Conservation (phyloP, 2,888 invertebrate species). For the Sisyra nigra region DNA sequence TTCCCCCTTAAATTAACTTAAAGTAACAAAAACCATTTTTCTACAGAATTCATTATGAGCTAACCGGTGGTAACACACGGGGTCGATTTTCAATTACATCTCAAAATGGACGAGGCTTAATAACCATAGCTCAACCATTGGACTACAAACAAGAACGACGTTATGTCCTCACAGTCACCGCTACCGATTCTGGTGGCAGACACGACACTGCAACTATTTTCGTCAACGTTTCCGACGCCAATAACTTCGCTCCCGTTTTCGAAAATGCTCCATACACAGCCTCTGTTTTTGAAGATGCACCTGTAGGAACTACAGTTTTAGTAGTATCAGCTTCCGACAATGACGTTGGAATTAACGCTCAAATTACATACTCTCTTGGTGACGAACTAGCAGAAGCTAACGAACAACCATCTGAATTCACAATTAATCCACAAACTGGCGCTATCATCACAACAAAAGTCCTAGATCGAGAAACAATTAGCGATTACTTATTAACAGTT, state of each 20-base stretch:
- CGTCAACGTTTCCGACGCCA: constrained; percentile 87
- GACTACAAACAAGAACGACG: constrained; percentile 86
- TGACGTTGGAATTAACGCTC: constrained; percentile 90
- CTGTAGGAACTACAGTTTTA: constrained; percentile 78
- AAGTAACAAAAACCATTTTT: constrained; percentile 5
- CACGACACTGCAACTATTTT: constrained; percentile 80
- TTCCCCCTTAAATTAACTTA: not conserved
- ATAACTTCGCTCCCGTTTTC: constrained; percentile 85
- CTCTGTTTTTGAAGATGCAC: constrained; percentile 83
- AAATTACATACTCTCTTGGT: constrained; percentile 62
- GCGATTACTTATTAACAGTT: constrained; percentile 75
- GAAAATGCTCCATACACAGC: constrained; percentile 86
- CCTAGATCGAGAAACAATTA: constrained; percentile 71
- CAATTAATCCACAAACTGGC: constrained; percentile 85
- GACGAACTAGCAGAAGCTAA: constrained; percentile 43
- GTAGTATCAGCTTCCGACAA: constrained; percentile 86
- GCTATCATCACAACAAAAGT: constrained; percentile 75
- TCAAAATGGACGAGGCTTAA: constrained; percentile 71
- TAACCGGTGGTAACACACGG: constrained; percentile 54
- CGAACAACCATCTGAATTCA: constrained; percentile 51
- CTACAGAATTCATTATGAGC: constrained; percentile 19
- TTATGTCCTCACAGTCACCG: constrained; percentile 72
- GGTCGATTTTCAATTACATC: constrained; percentile 81
- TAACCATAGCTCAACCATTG: constrained; percentile 76
- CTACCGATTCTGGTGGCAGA: constrained; percentile 78